Evolutionary conservation across 2,113 vertebrate genomes (phyloP).

Genomic region (Lophotis ruficrista): DNA sequence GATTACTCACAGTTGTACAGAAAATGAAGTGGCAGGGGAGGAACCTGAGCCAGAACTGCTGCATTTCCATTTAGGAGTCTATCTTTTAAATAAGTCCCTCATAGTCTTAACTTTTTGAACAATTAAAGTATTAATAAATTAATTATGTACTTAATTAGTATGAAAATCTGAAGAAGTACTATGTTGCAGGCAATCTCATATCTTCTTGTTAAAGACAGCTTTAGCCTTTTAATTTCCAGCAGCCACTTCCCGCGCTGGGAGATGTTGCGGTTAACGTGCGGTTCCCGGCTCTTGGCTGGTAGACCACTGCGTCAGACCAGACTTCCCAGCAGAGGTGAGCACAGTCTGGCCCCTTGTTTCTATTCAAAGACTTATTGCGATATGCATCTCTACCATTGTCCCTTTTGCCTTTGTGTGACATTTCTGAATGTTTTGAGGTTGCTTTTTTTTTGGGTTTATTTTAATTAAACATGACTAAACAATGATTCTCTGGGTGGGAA

Average conservation of each 20-base stretch:
- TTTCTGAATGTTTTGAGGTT: constrained; percentile 10
- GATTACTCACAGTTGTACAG: background rate
- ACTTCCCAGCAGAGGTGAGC: background rate
- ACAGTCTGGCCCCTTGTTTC: background rate
- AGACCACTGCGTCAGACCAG: background rate
- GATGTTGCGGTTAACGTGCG: background rate
- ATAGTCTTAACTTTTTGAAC: background rate
- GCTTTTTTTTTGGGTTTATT: background rate
- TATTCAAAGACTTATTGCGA: background rate
- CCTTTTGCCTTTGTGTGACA: constrained; percentile 38
- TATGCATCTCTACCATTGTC: background rate
- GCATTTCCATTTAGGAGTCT: background rate
- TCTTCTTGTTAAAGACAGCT: background rate
- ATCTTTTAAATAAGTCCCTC: background rate
- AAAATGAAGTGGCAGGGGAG: background rate
- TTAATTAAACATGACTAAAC: constrained; percentile 71
- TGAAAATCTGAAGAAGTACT: background rate
- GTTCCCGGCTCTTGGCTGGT: background rate
- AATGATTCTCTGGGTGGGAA: constrained; percentile 67
- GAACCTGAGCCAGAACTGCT: background rate
- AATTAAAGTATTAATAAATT: background rate
- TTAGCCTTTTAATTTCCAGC: background rate
- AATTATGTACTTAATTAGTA: background rate
- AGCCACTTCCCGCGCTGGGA: background rate
- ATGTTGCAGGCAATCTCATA: background rate